Base-by-base conservation (phyloP, 2,113 vertebrate species). In the Callospermophilus lateralis region DNA sequence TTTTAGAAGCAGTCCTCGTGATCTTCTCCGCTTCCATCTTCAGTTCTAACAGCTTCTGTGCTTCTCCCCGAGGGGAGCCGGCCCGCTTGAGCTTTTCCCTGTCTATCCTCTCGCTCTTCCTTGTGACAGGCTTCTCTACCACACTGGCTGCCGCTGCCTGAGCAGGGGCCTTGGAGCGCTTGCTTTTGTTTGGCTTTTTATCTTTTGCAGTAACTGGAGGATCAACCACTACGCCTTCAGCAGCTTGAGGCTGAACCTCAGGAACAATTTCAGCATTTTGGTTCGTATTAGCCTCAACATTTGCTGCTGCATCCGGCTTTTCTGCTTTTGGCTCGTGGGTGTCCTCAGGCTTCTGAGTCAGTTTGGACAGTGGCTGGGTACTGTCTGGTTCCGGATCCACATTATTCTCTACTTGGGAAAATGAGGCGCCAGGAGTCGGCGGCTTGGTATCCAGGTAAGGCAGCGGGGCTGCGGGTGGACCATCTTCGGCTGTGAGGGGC, bases 21-120 rank as follows among this genome's bases (percentile, higher is more conserved):
- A 99, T 99, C 73, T 99, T 98, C 94, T 99, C 98, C 0, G 98
- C 84, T 42, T 99, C 99, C 89, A 97, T 97, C 97, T 99, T 99
- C 85, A 98, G 42, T 22, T 99, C 99, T 0, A 98, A 85, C 67
- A 99, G 98, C 90, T 99, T 99, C 89, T 98, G 98, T 8, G 97
- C 97, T 73, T 99, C 99, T 58, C 99, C 99, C 79, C 99, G 99
- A 58, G 99, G 99, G 89, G 99, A 99, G 30, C 95, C 99, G 0
- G 99, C 99, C 63, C 99, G 98, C 98, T 99, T 99, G 4, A 99
- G 99, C 89, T 99, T 99, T 88, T 99, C 99, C 78, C 98, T 98
- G 98, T 99, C 99, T 96, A 99, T 99, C 61, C 99, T 98, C 98
- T 99, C 99, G 0, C 99, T 99, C 97, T 99, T 99, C 84, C 99